Base-by-base conservation (phyloP, 2,113 vertebrate genomes). In the Vulpes vulpes region DNA sequence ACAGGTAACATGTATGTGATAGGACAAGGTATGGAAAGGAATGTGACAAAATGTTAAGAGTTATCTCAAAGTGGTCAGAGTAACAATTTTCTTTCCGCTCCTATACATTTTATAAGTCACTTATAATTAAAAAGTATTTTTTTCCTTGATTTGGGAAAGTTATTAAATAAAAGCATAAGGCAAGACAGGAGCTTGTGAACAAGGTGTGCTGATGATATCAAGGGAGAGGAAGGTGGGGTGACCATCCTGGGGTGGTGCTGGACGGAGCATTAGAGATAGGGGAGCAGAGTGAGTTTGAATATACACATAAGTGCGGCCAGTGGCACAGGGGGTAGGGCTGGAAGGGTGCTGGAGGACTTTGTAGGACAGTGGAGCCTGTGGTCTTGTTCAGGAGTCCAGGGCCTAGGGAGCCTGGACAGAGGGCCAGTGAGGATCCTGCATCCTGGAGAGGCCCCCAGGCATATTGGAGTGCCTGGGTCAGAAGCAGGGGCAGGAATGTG, bases 271-370 rank as follows among this genome's bases (percentile, higher is more conserved):
- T 6, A 5, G 20, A 49, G 32, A 55, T 8, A 25, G 43, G 78
- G 22, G 2, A 67, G 38, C 15, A 57, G 11, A 11, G 17, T 0
- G 10, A 53, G 12, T 22, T 0, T 30, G 27, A 19, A 25, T 23
- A 25, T 23, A 69, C 51, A 11, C 0, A 0, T 10, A 30, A 1
- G 22, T 7, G 17, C 0, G 0, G 69, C 27, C 1, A 3, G 23
- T 3, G 25, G 49, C 35, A 0, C 11, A 59, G 16, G 23, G 8
- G 0, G 19, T 73, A 51, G 51, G 43, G 30, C 64, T 84, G 23
- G 71, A 9, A 19, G 49, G 30, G 7, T 4, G 19, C 25, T 8
- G 0, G 86, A 79, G 73, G 71, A 38, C 32, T 27, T 74, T 15
- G 32, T 0, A 4, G 27, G 64, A 11, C 14, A 27, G 11, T 10